Conservation (phyloP, 2,797 vertebrate genomes). For the Aldrovandia affinis region DNA sequence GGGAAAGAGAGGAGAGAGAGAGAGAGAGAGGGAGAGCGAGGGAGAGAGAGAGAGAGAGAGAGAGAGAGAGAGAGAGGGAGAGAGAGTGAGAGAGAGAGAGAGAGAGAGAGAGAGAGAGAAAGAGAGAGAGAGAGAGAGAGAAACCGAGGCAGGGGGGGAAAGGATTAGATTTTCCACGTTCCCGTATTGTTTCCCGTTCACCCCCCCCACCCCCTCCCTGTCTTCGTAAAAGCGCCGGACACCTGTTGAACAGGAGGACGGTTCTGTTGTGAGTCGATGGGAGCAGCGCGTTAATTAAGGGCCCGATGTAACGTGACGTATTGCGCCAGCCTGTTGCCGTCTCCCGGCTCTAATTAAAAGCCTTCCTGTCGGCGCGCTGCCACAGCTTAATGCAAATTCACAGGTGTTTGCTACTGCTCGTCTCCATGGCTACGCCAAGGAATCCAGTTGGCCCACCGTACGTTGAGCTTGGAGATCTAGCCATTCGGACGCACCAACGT, state of each 20-base stretch:
- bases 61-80: neutral
- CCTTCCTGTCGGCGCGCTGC: conserved; percentile 42
- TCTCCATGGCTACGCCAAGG: conserved; percentile 74
- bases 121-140: neutral
- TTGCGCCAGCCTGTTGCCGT: conserved; percentile 6
- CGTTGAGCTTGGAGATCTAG: neutral
- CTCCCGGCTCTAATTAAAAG: conserved; percentile 71
- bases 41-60: neutral
- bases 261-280: conserved; percentile 14
- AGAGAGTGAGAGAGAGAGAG: neutral
- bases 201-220: neutral
- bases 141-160: no score
- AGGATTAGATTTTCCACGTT: no score
- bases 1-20: neutral
- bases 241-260: neutral
- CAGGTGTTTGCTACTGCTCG: conserved; percentile 74
- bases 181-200: no score
- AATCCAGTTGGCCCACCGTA: conserved; percentile 51
- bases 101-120: neutral
- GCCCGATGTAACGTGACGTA: neutral
- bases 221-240: neutral
- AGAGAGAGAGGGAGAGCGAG: no score
- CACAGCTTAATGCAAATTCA: conserved; percentile 69
- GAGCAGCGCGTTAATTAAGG: conserved; percentile 14
- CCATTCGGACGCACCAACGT: neutral